Base-by-base conservation (phyloP, 2,113 vertebrate genomes). In the Zosterops japonicus region DNA sequence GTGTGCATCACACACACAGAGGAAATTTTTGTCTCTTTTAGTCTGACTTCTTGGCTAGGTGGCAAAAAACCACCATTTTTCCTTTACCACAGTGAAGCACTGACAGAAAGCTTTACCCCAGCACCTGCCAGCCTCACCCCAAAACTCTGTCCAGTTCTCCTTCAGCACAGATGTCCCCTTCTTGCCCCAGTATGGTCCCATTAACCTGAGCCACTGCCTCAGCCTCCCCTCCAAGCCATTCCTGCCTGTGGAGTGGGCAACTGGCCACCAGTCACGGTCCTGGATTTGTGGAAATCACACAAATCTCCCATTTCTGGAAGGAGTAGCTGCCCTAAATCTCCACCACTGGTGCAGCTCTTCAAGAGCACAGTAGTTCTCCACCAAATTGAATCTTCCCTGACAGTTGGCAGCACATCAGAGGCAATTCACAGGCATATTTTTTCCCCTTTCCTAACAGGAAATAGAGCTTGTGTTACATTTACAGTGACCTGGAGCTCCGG, bases 351-450 rank as follows among this genome's bases (percentile, higher is more conserved):
- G 71, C 84, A 94, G 82, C 72, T 93, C 84, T 94, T 97, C 71
- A 96, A 86, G 39, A 91, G 79, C 88, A 56, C 56, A 75, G 88
- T 95, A 94, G 92, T 84, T 93, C 94, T 96, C 89, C 76, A 90
- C 92, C 82, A 96, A 97, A 97, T 94, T 93, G 95, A 96, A 96
- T 96, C 88, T 95, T 94, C 95, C 83, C 91, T 95, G 94, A 95
- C 93, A 97, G 95, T 67, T 97, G 96, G 97, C 97, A 97, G 94
- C 92, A 95, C 90, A 97, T 97, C 97, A 97, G 93, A 97, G 89
- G 93, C 90, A 93, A 95, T 92, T 95, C 83, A 76, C 90, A 96
- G 90, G 79, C 94, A 69, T 89, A 92, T 91, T 96, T 97, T 96
- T 94, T 87, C 92, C 94, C 94, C 92, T 97, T 93, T 95, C 92